phyloP scores from a whole-genome alignment of 1,140 invertebrate genomes.

The Lepidostoma basale region DNA sequence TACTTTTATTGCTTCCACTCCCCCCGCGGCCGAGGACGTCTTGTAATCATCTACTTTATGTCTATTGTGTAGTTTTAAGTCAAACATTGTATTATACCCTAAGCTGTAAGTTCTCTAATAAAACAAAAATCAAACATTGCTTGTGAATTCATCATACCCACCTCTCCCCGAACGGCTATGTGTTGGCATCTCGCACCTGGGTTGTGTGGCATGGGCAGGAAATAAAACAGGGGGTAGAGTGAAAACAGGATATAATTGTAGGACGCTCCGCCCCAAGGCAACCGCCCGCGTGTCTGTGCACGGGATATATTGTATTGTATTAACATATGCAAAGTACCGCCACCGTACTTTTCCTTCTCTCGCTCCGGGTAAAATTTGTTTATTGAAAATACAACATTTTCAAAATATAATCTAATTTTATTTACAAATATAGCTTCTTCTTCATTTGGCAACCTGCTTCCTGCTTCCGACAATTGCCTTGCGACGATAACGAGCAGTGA shows the following conservation, averaged over 20 bases:
- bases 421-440: conserved; percentile 19
- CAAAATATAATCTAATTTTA: conserved; percentile 31
- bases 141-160: too few relatives aligned
- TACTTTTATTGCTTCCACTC: background rate
- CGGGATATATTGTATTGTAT: background rate
- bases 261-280: conserved; percentile 10
- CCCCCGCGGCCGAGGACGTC: too few relatives aligned
- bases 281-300: background rate
- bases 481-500: conserved; percentile 6
- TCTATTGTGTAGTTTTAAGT: too few relatives aligned
- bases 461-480: conserved; percentile 5
- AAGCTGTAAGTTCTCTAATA: too few relatives aligned
- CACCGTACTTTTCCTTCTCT: conserved; percentile 5
- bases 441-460: background rate
- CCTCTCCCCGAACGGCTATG: too few relatives aligned
- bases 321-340: conserved; percentile 5
- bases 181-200: too few relatives aligned
- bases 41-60: too few relatives aligned
- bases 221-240: conserved; percentile 16
- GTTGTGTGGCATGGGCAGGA: too few relatives aligned
- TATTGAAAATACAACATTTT: conserved; percentile 16
- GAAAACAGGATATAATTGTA: conserved; percentile 30
- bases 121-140: too few relatives aligned
- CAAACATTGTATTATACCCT: too few relatives aligned
- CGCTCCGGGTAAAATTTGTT: background rate